Evolutionary conservation across 2,113 vertebrate genomes (phyloP).

Genomic region (Solenodon paradoxus): DNA sequence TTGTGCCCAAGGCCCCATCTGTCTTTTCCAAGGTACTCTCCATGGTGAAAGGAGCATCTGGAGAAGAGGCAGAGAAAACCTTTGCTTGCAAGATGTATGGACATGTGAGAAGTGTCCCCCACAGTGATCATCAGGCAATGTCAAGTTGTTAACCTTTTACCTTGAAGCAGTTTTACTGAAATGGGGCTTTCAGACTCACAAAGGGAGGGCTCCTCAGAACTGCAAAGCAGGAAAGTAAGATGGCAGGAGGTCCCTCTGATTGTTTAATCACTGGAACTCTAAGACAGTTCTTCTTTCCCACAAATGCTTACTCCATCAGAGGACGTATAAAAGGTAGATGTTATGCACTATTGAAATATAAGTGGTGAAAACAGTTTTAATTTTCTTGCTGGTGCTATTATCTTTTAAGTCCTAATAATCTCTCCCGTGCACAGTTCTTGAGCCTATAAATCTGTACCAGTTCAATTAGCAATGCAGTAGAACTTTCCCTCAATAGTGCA

Average conservation of each 20-base stretch:
- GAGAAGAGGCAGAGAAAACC: neutral
- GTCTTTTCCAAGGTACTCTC: neutral
- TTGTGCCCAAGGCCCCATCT: neutral
- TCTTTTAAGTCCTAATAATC: slow-evolving; percentile 75
- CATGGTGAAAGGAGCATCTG: neutral
- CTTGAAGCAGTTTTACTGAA: neutral
- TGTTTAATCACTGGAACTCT: neutral
- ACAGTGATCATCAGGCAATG: neutral
- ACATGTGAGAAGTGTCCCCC: neutral
- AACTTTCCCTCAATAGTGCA: slow-evolving; percentile 54
- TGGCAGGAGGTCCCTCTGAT: neutral
- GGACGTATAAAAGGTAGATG: neutral
- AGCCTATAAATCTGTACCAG: slow-evolving; percentile 58
- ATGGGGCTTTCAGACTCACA: neutral
- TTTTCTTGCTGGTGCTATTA: slow-evolving; percentile 65
- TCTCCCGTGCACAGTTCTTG: neutral
- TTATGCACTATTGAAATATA: slow-evolving; percentile 39
- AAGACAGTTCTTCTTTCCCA: neutral
- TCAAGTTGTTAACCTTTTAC: neutral
- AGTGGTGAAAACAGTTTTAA: slow-evolving; percentile 58
- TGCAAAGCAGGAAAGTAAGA: too few relatives aligned
- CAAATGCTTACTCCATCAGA: neutral
- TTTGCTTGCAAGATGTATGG: neutral
- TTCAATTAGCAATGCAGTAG: slow-evolving; percentile 49
- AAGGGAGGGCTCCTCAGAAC: accelerated